These are phyloP conservation scores for Gryllus longicercus DNA, from an alignment of 2,888 invertebrate species.

Conservation along the genomic window DNA sequence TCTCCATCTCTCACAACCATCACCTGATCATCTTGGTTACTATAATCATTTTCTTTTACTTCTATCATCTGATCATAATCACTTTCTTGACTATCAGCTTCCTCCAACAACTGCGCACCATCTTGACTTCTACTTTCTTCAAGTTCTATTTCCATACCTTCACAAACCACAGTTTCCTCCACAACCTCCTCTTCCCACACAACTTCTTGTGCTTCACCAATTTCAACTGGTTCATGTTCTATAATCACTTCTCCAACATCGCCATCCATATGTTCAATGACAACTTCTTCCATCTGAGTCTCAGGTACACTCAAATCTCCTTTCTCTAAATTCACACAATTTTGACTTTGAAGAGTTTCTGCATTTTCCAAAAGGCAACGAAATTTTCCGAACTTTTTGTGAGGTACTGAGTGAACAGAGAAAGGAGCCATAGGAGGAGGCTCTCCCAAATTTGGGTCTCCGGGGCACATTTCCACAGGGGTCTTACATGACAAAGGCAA, in stretches of 20 bases:
- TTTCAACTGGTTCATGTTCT: conserved; percentile 29
- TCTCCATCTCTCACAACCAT: conserved; percentile 28
- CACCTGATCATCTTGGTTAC: conserved; percentile 28
- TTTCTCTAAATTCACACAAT: not conserved
- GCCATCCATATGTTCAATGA: not conserved
- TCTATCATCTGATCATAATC: conserved; percentile 27
- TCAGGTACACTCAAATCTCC: conserved; percentile 21
- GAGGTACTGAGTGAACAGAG: conserved; percentile 38
- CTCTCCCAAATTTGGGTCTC: conserved; percentile 28
- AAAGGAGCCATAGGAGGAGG: conserved; percentile 25
- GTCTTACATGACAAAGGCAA: conserved; percentile 27
- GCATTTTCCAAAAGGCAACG: conserved; percentile 50
- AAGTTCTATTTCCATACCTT: conserved; percentile 45
- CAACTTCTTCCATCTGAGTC: not conserved
- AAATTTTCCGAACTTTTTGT: conserved; percentile 59
- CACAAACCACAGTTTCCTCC: conserved; percentile 48
- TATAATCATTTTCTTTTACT: conserved; percentile 26
- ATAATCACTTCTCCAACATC: conserved; percentile 22
- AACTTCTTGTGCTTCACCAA: conserved; percentile 30
- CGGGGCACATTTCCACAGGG: conserved; percentile 28
- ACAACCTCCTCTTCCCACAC: conserved; percentile 45
- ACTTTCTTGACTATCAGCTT: conserved; percentile 36
- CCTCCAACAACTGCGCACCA: conserved; percentile 37
- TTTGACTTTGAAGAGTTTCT: not conserved
- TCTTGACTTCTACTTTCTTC: conserved; percentile 33